Conservation (phyloP, 2,797 vertebrate species). For the Notoglanidium macrostoma region DNA sequence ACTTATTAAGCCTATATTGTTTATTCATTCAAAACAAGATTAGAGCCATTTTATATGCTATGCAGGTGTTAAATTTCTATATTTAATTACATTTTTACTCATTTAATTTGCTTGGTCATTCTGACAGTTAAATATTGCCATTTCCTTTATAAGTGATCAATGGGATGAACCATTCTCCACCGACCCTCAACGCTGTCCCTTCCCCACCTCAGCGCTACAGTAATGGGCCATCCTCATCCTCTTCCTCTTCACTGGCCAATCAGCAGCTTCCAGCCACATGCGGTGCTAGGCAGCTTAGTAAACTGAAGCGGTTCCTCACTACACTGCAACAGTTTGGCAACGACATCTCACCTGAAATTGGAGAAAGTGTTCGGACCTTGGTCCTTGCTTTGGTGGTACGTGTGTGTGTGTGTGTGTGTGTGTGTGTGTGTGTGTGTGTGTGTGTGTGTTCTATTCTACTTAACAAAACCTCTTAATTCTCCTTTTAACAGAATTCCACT, state of each 20-base stretch:
- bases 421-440: too few relatives aligned
- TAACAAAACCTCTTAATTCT: background rate
- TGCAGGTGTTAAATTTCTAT: background rate
- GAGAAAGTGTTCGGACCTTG: conserved; percentile 94
- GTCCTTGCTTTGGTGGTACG: conserved; percentile 94
- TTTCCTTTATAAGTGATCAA: conserved; percentile 83
- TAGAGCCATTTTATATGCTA: background rate
- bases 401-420: conserved; percentile 7
- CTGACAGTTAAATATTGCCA: background rate
- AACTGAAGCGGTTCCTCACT: conserved; percentile 97
- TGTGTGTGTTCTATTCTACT: background rate
- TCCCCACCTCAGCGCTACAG: conserved; percentile 96
- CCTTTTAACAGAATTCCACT: conserved; percentile 87
- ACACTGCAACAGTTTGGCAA: conserved; percentile 98
- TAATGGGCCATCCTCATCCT: conserved; percentile 95
- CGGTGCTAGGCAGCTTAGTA: conserved; percentile 96
- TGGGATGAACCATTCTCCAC: conserved; percentile 94
- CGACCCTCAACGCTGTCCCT: conserved; percentile 91
- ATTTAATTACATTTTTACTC: background rate
- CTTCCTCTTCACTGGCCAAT: conserved; percentile 94
- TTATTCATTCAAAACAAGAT: background rate
- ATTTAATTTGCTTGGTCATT: background rate
- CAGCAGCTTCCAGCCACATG: conserved; percentile 98
- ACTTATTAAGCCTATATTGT: background rate
- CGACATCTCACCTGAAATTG: conserved; percentile 97